Conservation (phyloP, 2,113 vertebrate genomes). For the Daubentonia madagascariensis region DNA sequence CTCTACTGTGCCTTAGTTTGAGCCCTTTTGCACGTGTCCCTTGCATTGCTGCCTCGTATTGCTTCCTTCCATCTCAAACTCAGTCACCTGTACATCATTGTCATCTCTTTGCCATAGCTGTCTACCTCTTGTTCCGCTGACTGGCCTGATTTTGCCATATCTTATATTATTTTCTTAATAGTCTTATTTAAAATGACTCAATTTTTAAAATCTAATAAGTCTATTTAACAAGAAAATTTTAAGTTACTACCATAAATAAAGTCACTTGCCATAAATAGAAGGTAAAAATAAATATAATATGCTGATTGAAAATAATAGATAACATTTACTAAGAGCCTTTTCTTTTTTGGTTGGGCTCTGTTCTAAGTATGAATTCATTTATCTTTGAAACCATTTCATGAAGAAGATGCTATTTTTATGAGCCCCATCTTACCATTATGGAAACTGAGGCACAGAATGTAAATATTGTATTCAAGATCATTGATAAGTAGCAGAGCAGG, state of each 20-base stretch:
- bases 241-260: neutral
- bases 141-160: neutral
- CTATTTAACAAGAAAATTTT: neutral
- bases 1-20: neutral
- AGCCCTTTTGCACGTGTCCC: neutral
- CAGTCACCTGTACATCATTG: neutral
- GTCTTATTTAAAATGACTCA: neutral
- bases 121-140: neutral
- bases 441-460: neutral
- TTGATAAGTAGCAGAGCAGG: neutral
- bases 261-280: neutral
- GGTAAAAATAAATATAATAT: neutral
- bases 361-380: neutral
- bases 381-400: neutral
- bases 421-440: neutral
- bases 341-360: neutral
- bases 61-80: neutral
- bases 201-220: neutral
- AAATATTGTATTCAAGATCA: neutral
- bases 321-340: neutral
- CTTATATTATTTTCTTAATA: neutral
- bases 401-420: neutral
- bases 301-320: neutral
- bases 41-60: too few species aligned
- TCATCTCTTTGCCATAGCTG: neutral